Evolutionary conservation across 64 coral and sea anemone genomes (phyloP), one percentile per base, ranked within the genome.

Genomic region (Montipora cactus): DNA sequence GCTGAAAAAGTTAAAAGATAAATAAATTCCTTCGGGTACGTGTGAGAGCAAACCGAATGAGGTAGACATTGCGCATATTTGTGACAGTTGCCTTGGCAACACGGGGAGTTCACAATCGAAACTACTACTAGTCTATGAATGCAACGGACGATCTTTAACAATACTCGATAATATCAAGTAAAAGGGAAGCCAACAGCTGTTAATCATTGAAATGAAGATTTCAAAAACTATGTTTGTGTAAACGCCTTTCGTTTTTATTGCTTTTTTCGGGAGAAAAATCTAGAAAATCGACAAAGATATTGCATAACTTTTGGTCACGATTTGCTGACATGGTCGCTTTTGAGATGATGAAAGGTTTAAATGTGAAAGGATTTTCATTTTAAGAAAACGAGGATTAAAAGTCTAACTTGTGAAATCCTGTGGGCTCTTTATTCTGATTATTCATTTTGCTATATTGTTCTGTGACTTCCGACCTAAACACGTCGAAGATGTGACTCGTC

Each of bases 401-500:
- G 1, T 78, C 3, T 78, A 46, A 78, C 44, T 78, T 46, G 49
- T 78, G 4, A 78, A 13, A 15, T 78, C 13, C 45, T 49, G 76
- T 16, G 4, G 47, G 3, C 16, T 50, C 12, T 6, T 49, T 18
- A 49, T 49, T 5, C 15, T 14, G 14, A 49, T 48, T 78, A 49
- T 50, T 78, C 47, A 49, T 47, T 3, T 78, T 78, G 45, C 7
- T 78, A 46, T 49, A 78, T 78, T 78, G 16, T 78, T 16, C 3
- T 7, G 1, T 15, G 46, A 78, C 76, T 78, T 78, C 76, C 45
- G 76, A 78, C 13, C 74, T 13, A 76, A 76, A 74, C 74, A 76
- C 44, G 74, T 14, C 37, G 25, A 21, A 37, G 22, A 76, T 76
- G 46, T 49, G 47, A 78, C 47, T 78, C 76, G 76, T 78, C 76